A percentile compares a stretch with the other conserved stretches of the same genome.
These are phyloP conservation scores for Pseudolaguvia tuberculata DNA, from an alignment of 2,113 vertebrate genomes.

Conservation along the genomic window DNA sequence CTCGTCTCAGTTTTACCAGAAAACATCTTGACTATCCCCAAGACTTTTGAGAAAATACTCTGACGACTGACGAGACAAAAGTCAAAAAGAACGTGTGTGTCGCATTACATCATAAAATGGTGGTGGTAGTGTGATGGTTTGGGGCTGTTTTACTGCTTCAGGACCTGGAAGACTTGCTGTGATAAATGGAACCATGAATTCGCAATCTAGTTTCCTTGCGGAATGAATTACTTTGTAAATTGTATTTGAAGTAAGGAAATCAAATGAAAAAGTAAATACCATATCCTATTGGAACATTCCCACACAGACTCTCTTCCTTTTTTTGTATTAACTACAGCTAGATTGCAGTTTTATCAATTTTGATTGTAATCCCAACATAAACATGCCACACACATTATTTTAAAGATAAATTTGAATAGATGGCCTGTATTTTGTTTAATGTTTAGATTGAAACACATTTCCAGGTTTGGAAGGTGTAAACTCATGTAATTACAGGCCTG, in stretches of 20 bases:
- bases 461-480: neutral
- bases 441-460: neutral
- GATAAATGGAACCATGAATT: no score
- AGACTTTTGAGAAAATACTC: no score
- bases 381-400: neutral
- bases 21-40: no score
- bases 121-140: no score
- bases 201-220: neutral
- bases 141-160: no score
- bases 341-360: no score
- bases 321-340: neutral
- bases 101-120: no score
- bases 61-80: no score
- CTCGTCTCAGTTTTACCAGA: no score
- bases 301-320: neutral
- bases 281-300: neutral
- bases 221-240: neutral
- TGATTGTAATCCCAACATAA: neutral
- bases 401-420: neutral
- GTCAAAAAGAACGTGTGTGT: no score
- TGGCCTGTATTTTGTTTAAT: neutral
- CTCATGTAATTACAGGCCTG: neutral
- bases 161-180: no score
- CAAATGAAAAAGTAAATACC: neutral
- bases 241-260: neutral